Evolutionary conservation across 2,113 vertebrate species (phyloP), one percentile per base, ranked within the genome.

Genomic region (Peromyscus leucopus): DNA sequence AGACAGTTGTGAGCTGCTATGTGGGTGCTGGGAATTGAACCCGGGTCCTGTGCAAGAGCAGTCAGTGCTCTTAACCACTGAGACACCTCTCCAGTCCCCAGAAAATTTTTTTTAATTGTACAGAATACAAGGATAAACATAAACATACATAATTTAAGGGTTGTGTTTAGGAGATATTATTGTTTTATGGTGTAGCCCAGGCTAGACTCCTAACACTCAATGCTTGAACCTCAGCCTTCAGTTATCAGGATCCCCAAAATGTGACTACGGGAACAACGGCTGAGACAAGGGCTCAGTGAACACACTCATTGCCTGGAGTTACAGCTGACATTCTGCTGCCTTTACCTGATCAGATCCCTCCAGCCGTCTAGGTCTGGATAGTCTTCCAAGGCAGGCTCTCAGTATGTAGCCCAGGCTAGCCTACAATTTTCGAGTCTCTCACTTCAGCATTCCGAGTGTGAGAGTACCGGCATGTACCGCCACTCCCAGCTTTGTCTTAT

Each of bases 21-120:
- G 67, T 33, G 67, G 67, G 67, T 69, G 67, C 67, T 69, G 31
- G 67, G 31, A 33, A 31, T 69, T 33, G 67, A 69, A 69, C 31
- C 31, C 2, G 12, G 67, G 67, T 69, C 31, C 31, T 69, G 11
- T 69, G 31, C 28, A 69, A 69, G 5, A 13, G 4, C 65, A 33
- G 13, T 67, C 65, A 69, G 31, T 69, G 65, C 65, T 69, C 31
- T 69, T 69, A 69, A 33, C 5, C 67, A 16, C 67, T 69, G 67
- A 69, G 67, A 12, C 67, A 33, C 16, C 67, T 33, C 67, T 33
- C 67, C 67, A 69, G 67, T 31, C 31, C 31, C 31, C 31, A 69
- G 13, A 69, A 69, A 33, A 31, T 69, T 69, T 42, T 90, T 90
- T 90, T 95, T 63, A 89, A 92, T 78, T 75, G 63, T 48, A 88